Evolutionary conservation across 2,888 invertebrate species (phyloP).

Genomic region (Venustoraphidia nigricollis): DNA sequence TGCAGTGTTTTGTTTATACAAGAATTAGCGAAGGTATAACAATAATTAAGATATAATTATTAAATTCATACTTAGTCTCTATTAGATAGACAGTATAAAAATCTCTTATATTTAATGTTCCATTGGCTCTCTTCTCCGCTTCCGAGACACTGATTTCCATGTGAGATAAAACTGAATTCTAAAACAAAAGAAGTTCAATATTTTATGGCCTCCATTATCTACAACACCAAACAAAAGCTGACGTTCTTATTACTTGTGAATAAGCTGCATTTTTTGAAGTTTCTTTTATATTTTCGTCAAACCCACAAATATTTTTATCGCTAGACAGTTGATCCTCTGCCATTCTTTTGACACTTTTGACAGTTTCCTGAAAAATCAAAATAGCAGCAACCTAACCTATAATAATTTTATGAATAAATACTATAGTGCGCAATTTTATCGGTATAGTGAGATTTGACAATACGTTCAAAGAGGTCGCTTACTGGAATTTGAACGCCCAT

Average conservation of each 20-base stretch:
- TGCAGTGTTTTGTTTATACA: not conserved
- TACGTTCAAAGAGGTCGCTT: too few species aligned
- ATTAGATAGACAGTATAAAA: constrained; percentile 66
- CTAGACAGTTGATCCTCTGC: too few species aligned
- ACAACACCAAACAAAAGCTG: constrained; percentile 44
- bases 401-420: too few species aligned
- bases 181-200: constrained; percentile 18
- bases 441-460: too few species aligned
- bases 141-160: constrained; percentile 61
- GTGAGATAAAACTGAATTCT: constrained; percentile 53
- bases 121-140: constrained; percentile 61
- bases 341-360: too few species aligned
- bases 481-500: too few species aligned
- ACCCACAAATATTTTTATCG: not conserved
- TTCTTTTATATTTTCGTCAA: constrained; percentile 4
- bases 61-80: constrained; percentile 51
- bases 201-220: too few species aligned
- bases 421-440: too few species aligned
- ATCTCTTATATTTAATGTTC: constrained; percentile 56
- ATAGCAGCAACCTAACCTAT: too few species aligned
- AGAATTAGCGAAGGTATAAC: not conserved
- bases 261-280: constrained; percentile 5
- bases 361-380: too few species aligned
- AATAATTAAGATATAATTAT: not conserved
- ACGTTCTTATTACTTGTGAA: not conserved